Evolutionary conservation across 2,113 vertebrate genomes (phyloP).

Genomic region (Cepphus grylle): DNA sequence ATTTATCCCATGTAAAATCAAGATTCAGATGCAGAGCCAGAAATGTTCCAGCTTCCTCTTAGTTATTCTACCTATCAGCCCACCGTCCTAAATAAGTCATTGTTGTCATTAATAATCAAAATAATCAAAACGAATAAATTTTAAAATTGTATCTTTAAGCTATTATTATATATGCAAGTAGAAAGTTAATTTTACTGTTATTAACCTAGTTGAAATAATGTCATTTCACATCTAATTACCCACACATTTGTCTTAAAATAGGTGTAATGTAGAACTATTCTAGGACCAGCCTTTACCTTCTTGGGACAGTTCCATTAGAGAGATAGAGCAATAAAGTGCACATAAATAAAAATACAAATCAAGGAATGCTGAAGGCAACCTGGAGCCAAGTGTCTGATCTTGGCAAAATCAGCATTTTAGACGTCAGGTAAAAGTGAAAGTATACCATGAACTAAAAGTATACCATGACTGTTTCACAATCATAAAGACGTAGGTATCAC

Average conservation of each 20-base stretch:
- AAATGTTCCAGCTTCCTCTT: not conserved
- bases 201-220: not conserved
- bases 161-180: not conserved
- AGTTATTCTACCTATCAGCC: not conserved
- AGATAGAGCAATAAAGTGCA: not conserved
- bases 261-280: not conserved
- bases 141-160: not conserved
- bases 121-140: not conserved
- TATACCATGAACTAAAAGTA: not conserved
- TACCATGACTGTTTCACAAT: not conserved
- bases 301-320: not conserved
- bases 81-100: not conserved
- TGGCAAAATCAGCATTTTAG: not conserved
- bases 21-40: not conserved
- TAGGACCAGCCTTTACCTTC: not conserved
- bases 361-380: not conserved
- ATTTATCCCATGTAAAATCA: not conserved
- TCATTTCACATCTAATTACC: not conserved
- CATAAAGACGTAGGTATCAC: not conserved
- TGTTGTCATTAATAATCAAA: not conserved
- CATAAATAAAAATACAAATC: not conserved
- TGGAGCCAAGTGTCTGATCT: not conserved
- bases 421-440: not conserved
- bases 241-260: not conserved
- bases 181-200: not conserved